A percentile compares a stretch with the other conserved stretches of the same genome.
Conservation (phyloP, 2,797 vertebrate genomes). For the Dallia pectoralis region DNA sequence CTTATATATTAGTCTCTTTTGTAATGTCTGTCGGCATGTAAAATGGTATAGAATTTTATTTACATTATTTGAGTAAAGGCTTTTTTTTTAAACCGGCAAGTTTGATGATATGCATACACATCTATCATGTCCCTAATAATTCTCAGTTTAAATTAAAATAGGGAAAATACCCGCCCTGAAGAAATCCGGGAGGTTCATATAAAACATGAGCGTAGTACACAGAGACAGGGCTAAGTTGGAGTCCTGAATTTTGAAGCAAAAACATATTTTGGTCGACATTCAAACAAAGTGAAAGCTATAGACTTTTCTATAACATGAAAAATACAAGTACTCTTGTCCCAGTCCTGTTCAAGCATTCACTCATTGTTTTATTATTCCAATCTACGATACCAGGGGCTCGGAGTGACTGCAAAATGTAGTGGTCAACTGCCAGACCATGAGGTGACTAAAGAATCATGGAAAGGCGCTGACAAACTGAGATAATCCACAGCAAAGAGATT, state of each 20-base stretch:
- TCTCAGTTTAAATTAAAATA: neutral
- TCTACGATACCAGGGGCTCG: conserved; percentile 1
- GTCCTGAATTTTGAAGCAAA: conserved; percentile 31
- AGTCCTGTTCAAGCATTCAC: conserved; percentile 9
- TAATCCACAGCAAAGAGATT: neutral
- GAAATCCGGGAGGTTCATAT: neutral
- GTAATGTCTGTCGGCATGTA: too few relatives aligned
- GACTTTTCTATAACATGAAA: neutral
- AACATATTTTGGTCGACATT: conserved; percentile 32
- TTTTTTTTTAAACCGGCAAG: neutral
- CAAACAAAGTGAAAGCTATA: conserved; percentile 8
- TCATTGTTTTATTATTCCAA: conserved; percentile 10
- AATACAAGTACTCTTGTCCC: neutral
- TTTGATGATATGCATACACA: too few relatives aligned
- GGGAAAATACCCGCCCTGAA: neutral
- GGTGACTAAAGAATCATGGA: neutral
- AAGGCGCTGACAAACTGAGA: neutral
- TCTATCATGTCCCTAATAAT: neutral
- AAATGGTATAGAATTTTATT: too few relatives aligned
- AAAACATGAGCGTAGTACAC: neutral
- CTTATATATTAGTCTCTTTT: too few relatives aligned
- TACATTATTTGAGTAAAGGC: too few relatives aligned
- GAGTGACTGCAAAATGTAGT: neutral
- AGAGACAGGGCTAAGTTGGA: neutral
- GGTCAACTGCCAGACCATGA: neutral